Percentiles rank a stretch among this genome's conserved stretches.
Conservation (phyloP, 1,140 invertebrate species). For the Lasioglossum albipes region DNA sequence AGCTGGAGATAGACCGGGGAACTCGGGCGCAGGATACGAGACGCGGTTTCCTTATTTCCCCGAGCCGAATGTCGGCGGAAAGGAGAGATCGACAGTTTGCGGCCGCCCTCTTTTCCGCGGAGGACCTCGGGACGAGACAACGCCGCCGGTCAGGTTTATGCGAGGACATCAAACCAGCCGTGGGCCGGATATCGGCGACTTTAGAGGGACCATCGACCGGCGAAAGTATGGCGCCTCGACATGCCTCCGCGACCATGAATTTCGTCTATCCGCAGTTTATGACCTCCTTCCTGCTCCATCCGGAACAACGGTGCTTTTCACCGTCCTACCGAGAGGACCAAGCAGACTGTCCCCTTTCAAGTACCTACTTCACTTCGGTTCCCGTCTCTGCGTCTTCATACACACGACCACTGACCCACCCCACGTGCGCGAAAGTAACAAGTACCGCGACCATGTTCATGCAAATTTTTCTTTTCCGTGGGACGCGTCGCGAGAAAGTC, state of each 20-base stretch:
- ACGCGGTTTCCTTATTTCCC: conserved; percentile 43
- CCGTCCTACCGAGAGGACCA: conserved; percentile 32
- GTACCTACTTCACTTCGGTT: conserved; percentile 18
- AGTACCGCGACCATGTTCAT: too few relatives aligned
- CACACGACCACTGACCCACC: background rate
- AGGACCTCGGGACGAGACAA: conserved; percentile 11
- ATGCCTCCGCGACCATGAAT: conserved; percentile 50
- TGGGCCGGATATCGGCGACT: conserved; percentile 60
- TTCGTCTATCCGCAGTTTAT: conserved; percentile 59
- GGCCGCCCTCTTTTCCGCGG: conserved; percentile 15
- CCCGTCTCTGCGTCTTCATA: conserved; percentile 12
- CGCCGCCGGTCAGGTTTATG: conserved; percentile 51
- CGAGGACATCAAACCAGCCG: conserved; percentile 59
- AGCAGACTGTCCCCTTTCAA: conserved; percentile 15
- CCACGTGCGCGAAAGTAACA: too few relatives aligned
- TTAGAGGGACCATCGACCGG: conserved; percentile 28
- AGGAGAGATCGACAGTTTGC: conserved; percentile 31
- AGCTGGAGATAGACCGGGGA: background rate
- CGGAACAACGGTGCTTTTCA: conserved; percentile 55
- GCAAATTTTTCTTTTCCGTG: too few relatives aligned
- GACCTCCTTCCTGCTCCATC: conserved; percentile 17
- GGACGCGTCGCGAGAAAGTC: too few relatives aligned
- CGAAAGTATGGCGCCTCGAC: conserved; percentile 8
- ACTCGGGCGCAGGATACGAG: background rate
- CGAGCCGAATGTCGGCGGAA: conserved; percentile 7